phyloP scores from a whole-genome alignment of 2,888 invertebrate genomes.

The Exocentrus adspersus region DNA sequence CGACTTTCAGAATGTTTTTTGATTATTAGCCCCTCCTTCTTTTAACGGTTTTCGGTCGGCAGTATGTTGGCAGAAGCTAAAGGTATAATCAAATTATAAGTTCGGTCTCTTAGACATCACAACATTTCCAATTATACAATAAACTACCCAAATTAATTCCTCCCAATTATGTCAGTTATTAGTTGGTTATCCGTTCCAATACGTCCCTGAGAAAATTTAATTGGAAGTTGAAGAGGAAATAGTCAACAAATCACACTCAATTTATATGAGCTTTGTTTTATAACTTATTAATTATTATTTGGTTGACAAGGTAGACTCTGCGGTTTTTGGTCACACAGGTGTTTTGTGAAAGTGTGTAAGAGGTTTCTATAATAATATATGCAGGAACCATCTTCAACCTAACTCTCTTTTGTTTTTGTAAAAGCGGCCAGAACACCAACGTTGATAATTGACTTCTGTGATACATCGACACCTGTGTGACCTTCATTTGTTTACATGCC shows the following conservation, averaged over 20 bases:
- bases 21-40: neutral
- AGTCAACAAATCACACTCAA: constrained; percentile 44
- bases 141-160: constrained; percentile 12
- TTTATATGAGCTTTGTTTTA: constrained; percentile 46
- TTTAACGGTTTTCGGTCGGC: neutral
- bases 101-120: neutral
- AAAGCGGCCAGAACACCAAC: constrained; percentile 54
- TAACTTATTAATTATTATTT: constrained; percentile 40
- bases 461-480: constrained; percentile 50
- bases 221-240: constrained; percentile 42
- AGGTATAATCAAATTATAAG: neutral
- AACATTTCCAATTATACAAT: constrained; percentile 7
- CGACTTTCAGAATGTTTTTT: neutral
- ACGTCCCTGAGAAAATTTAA: constrained; percentile 7
- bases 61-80: neutral
- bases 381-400: constrained; percentile 42
- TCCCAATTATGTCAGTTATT: constrained; percentile 14
- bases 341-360: constrained; percentile 28
- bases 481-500: constrained; percentile 31
- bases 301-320: constrained; percentile 35
- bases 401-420: constrained; percentile 45
- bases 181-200: constrained; percentile 4
- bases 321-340: constrained; percentile 38
- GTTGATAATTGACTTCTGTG: constrained; percentile 53
- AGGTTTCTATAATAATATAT: constrained; percentile 37